These are phyloP conservation scores for Actinia tenebrosa DNA, from an alignment of 64 coral and sea anemone species.

Conservation along the genomic window DNA sequence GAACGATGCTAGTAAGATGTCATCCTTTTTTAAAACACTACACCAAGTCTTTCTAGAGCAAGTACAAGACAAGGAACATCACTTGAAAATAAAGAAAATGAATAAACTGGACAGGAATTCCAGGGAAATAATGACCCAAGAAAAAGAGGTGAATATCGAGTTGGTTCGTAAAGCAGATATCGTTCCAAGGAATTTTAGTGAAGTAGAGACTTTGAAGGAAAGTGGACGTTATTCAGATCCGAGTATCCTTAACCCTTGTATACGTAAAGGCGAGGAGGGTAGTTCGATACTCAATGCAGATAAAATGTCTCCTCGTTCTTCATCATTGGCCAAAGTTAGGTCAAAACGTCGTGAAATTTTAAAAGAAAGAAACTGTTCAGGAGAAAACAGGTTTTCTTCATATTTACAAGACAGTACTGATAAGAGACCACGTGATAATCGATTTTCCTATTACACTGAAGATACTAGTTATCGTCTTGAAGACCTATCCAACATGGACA, in stretches of 20 bases:
- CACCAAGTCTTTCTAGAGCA: background rate
- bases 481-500: background rate
- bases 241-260: too few species aligned
- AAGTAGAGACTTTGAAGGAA: background rate
- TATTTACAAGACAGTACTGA: background rate
- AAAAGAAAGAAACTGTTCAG: background rate
- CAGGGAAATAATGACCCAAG: constrained; percentile 6
- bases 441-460: background rate
- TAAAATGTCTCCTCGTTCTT: background rate
- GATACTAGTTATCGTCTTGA: background rate
- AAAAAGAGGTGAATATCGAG: background rate
- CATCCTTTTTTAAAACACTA: constrained; percentile 20
- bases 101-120: background rate
- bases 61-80: background rate
- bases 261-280: background rate
- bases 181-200: background rate
- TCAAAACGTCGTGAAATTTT: background rate
- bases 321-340: too few species aligned
- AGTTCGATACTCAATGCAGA: background rate
- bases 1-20: background rate
- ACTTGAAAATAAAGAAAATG: background rate
- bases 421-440: background rate
- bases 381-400: background rate
- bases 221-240: background rate
- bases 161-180: background rate